Evolutionary conservation across 1,140 invertebrate genomes (phyloP), one percentile per base, ranked within the genome.

Genomic region (Latrodectus geometricus): DNA sequence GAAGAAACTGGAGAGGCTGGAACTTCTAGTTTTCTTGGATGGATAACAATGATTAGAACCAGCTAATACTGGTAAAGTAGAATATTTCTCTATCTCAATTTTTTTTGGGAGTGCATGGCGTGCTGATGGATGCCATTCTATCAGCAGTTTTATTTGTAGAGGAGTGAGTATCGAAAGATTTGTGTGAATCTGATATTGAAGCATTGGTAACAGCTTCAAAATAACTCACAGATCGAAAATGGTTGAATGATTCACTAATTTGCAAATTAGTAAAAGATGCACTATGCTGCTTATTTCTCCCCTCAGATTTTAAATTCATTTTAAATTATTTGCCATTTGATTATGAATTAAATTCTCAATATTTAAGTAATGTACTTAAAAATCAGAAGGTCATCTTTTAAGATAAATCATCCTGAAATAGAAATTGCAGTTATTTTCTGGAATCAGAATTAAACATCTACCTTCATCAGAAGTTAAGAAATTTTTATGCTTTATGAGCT

Each of bases 11-110:
- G 83, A 86, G 8, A 86, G 72, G 49, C 83, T 86, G 14, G 83
- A 86, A 48, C 74, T 78, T 20, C 76, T 52, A 17, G 83, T 72
- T 17, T 86, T 86, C 48, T 78, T 86, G 9, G 23, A 21, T 15
- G 66, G 23, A 56, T 70, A 78, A 66, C 49, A 50, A 2, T 20
- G 35, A 15, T 56, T 68, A 50, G 23, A 20, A 48, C 61, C 66
- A 20, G 14, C 35, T 9, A n/a, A 49, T 56, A 86, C 68, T 54
- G 83, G 83, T 21, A 86, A 61, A 15, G 83, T 86, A 11, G 83
- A 86, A 61, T 86, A 86, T 50, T 86, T 86, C 48, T 86, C 83
- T 14, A 86, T 86, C 21, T 86, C 83, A 21, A 86, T 86, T 23
- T 78, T n/a, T 86, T 49, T 86, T 86, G 9, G 83, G 83, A 7